phyloP scores from a whole-genome alignment of 2,888 invertebrate species.

The Pheosia tremula region DNA sequence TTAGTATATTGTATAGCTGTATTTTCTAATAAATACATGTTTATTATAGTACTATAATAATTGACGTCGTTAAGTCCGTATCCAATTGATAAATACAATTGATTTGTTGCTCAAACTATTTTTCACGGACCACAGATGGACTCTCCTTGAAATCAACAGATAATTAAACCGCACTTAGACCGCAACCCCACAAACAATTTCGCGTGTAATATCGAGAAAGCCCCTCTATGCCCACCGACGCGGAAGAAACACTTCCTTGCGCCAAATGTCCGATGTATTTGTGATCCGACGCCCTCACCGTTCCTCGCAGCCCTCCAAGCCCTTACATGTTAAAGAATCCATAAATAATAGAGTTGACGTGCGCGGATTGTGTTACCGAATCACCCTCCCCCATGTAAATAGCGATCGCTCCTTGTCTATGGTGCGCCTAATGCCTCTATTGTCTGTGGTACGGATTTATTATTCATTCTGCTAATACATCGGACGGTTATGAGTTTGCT shows the following conservation, averaged over 20 bases:
- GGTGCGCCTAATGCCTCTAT: constrained; percentile 77
- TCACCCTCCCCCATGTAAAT: constrained; percentile 55
- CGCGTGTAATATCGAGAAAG: constrained; percentile 41
- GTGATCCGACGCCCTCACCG: constrained; percentile 48
- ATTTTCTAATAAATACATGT: too few species aligned
- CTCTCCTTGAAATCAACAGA: neutral
- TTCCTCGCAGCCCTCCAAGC: constrained; percentile 46
- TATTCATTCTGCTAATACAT: constrained; percentile 80
- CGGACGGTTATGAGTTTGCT: constrained; percentile 69
- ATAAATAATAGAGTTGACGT: constrained; percentile 85
- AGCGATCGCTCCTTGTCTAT: constrained; percentile 72
- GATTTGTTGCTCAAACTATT: neutral
- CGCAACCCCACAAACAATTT: constrained; percentile 47
- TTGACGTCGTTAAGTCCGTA: too few species aligned
- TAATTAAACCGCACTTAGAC: constrained; percentile 30
- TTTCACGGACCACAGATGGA: neutral
- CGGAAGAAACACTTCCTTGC: constrained; percentile 78
- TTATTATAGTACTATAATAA: too few species aligned
- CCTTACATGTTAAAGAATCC: constrained; percentile 85
- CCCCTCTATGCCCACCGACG: constrained; percentile 59
- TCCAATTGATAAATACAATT: neutral
- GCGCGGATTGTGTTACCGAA: constrained; percentile 75
- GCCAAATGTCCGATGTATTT: constrained; percentile 77
- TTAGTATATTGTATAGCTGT: too few species aligned
- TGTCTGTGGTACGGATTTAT: constrained; percentile 81